Evolutionary conservation across 2,113 vertebrate species (phyloP), one percentile per base, ranked within the genome.

Genomic region (Pangasianodon gigas): DNA sequence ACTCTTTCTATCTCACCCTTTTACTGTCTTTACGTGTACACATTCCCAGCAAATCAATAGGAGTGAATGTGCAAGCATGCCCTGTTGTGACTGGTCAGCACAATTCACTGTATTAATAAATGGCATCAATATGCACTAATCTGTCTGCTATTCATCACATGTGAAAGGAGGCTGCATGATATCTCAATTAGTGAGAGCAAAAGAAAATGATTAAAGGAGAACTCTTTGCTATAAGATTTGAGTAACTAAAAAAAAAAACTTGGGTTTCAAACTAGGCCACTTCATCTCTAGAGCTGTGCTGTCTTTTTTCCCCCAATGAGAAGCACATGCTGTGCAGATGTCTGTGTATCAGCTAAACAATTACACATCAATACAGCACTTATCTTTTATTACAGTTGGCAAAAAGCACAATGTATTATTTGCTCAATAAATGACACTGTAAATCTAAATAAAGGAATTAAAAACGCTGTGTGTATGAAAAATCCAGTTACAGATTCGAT

Each of bases 121-220:
- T 41, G 84, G 46, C 83, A 85, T 89, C 83, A 86, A 79, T 85
- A 89, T 41, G 71, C 58, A 41, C n/a, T 79, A 54, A 86, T 86
- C 84, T 52, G 24, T 80, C n/a, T 24, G 46, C 56, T 77, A 89
- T 89, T 80, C 46, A 67, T 89, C 74, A 89, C 60, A 26, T 54
- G 26, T 37, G 48, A 79, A 62, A 86, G 54, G 21, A 80, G 74
- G 74, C 89, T 5, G n/a, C 84, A 67, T 77, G 32, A 75, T 80
- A 67, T 89, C 84, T 77, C 58, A 85, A 86, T 89, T 89, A 81
- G 41, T 48, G 67, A 58, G 41, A 74, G 81, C 58, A 71, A 83
- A 88, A 88, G 21, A 24, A 69, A 82, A 88, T 69, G 62, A 89
- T 84, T 84, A 89, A 58, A 89, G n/a, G 60, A 52, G 77, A 19